Conservation (phyloP, 1,140 invertebrate species). For the Pogonomyrmex californicus region DNA sequence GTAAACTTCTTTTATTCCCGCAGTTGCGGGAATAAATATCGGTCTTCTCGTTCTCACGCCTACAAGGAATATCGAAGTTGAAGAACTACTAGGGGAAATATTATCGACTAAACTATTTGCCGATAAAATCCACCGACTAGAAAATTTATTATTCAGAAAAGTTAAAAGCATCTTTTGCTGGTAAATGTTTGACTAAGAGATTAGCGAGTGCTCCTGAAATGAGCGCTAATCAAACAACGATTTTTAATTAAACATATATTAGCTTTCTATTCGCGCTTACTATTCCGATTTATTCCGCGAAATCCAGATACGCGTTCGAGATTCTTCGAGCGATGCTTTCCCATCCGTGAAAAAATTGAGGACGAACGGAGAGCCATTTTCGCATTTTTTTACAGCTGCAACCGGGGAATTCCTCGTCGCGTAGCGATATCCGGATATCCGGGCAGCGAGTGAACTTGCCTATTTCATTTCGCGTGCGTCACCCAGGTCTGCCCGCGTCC, state of each 20-base stretch:
- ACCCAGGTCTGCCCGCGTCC: conserved; percentile 32
- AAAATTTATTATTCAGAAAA: not conserved
- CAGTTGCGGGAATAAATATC: not conserved
- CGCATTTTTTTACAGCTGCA: not conserved
- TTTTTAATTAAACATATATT: conserved; percentile 2
- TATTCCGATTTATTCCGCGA: not conserved
- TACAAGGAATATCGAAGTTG: not conserved
- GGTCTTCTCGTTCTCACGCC: not conserved
- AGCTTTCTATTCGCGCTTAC: not conserved
- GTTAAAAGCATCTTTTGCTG: not conserved
- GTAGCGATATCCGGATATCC: not conserved
- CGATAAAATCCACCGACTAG: conserved; percentile 2
- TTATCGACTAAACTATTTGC: not conserved
- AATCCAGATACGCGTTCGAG: not conserved
- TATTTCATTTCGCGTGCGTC: not conserved
- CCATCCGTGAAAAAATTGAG: not conserved
- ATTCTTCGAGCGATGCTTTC: not conserved
- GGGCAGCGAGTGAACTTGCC: conserved; percentile 24
- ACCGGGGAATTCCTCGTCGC: not conserved
- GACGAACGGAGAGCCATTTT: not conserved
- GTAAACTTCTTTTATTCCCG: conserved; percentile 1
- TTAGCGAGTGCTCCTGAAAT: conserved; percentile 8
- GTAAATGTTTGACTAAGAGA: not conserved
- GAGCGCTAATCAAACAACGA: conserved; percentile 15
- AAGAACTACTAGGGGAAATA: not conserved